Conservation (phyloP, 2,797 vertebrate species). For the Knipowitschia caucasica region DNA sequence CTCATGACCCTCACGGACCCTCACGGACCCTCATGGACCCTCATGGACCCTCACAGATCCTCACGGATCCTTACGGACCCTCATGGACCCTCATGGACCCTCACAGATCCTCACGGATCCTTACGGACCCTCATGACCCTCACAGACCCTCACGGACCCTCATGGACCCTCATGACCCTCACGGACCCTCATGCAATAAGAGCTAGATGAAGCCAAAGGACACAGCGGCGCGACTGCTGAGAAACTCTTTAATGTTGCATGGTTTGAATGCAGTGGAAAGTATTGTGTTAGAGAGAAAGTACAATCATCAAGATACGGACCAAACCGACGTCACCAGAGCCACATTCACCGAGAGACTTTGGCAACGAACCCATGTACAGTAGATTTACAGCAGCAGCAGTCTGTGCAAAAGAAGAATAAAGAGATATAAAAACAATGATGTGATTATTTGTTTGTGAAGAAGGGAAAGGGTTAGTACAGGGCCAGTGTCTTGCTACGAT, state of each 20-base stretch:
- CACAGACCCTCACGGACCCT: too few relatives aligned
- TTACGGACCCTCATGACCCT: too few relatives aligned
- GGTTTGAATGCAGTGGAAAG: conserved; percentile 40
- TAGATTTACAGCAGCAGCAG: conserved; percentile 55
- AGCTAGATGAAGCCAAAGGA: conserved; percentile 24
- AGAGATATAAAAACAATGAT: conserved; percentile 51
- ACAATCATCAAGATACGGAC: conserved; percentile 8
- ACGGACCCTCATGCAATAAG: conserved; percentile 42
- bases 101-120: too few relatives aligned
- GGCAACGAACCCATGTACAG: conserved; percentile 37
- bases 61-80: too few relatives aligned
- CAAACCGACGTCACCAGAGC: conserved; percentile 14
- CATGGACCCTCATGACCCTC: too few relatives aligned
- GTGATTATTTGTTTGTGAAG: neutral
- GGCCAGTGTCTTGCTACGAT: too few relatives aligned
- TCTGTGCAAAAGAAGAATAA: conserved; percentile 61
- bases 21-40: too few relatives aligned
- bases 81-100: too few relatives aligned
- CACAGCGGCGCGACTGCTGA: conserved; percentile 12
- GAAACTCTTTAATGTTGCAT: conserved; percentile 44
- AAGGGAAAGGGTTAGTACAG: too few relatives aligned
- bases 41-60: too few relatives aligned
- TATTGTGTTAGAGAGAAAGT: conserved; percentile 18
- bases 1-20: too few relatives aligned
- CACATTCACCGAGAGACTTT: conserved; percentile 25